Evolutionary conservation across 2,797 vertebrate species (phyloP), one percentile per base, ranked within the genome.

Genomic region (Ctenopoma kingsleyae): DNA sequence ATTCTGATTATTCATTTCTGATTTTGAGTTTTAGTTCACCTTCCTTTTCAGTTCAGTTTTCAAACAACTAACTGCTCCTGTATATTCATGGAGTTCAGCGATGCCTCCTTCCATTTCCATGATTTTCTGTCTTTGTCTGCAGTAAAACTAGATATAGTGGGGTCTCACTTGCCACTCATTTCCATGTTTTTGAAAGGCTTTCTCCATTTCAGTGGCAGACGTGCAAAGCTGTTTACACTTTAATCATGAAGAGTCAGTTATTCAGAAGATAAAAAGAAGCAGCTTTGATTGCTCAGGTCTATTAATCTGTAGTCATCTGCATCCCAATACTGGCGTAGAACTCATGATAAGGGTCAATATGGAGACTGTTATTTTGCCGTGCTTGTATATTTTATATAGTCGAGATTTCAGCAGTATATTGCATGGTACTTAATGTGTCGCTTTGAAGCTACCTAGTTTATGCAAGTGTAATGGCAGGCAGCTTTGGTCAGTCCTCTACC

Each of bases 391-490:
- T 65, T 81, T 23, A 51, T 60, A 56, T 16, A 19, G 51, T 19
- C 0, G 22, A 68, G 43, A 67, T 19, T 38, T 62, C 59, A 20
- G 58, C 47, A 41, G 55, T 51, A 11, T 74, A 61, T 72, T 56
- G 57, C 59, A 60, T 16, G 63, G 77, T 67, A 76, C 73, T 78
- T 71, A 68, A 53, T 49, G 77, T 43, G 35, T 49, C 6, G 23
- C 85, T 88, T 89, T 89, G 84, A 91, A 85, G 84, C 75, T 64
- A 55, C 58, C 54, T 59, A 73, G 70, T 75, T 85, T 80, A 54
- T 76, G 71, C 53, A 27, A 78, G 70, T 48, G 75, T 84, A 82
- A 81, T 78, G 78, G 80, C 56, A 67, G 71, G 11, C 53, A 16
- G 69, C 63, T 83, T 83, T 83, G 86, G 89, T 89, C 76, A 80